These are phyloP conservation scores for Anomalospiza imberbis DNA, from an alignment of 2,797 vertebrate genomes.

Conservation along the genomic window DNA sequence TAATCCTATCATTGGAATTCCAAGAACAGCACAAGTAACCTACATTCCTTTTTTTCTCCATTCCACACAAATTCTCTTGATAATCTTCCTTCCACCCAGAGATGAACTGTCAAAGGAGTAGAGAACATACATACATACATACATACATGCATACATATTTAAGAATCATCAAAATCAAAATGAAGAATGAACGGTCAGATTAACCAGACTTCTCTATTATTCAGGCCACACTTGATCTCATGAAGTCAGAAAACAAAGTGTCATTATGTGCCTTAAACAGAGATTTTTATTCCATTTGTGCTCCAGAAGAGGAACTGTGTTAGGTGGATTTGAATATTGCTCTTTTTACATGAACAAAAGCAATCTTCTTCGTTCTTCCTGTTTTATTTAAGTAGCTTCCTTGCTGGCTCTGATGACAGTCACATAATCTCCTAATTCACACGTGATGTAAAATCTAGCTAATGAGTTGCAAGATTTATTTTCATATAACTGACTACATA, in stretches of 20 bases:
- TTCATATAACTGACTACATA: not conserved
- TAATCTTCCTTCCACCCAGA: not conserved
- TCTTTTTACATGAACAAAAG: not conserved
- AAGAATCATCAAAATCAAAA: not conserved
- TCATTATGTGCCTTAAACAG: not conserved
- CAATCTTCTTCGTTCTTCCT: not conserved
- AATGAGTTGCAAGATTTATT: not conserved
- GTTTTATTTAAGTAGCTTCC: not conserved
- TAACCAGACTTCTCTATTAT: not conserved
- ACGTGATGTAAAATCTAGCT: not conserved
- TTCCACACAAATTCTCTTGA: not conserved
- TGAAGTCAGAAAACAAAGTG: not conserved
- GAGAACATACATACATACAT: not conserved
- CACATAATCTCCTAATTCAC: not conserved
- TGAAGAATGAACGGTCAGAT: not conserved
- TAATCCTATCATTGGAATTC: not conserved
- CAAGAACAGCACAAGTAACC: not conserved
- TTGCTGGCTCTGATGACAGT: not conserved
- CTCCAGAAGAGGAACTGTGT: not conserved
- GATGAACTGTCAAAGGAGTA: not conserved
- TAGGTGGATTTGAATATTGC: not conserved
- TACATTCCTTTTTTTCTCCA: not conserved
- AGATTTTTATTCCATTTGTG: not conserved
- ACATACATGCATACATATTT: fast-evolving
- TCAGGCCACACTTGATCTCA: not conserved